Base-by-base conservation (phyloP, 2,888 invertebrate genomes). In the Deilephila porcellus region DNA sequence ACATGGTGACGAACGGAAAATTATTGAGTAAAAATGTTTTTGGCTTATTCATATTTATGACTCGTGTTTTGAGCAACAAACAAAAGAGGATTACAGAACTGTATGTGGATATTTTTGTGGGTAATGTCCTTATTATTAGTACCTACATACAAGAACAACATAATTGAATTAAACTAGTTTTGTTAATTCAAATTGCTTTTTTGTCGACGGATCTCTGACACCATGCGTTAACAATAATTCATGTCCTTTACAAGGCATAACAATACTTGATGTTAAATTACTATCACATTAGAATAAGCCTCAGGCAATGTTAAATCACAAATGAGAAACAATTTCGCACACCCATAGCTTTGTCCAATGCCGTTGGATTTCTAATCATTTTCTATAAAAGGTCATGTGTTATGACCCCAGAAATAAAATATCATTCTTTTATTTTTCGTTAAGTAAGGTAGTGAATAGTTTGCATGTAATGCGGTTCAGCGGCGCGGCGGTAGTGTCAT, bases 301-400 rank as follows among this genome's bases (percentile, higher is more conserved):
- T 77, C 72, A 71, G 80, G 83, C 85, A 74, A 77, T 81, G 78
- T 52, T 60, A 52, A 34, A 60, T 20, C 29, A 19, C 45, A 32
- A 25, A 29, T 73, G 60, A 25, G n/a, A 59, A 53, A 45, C 20
- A 70, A 60, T 52, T 17, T 60, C 37, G 17, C 52, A 53, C 8
- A 25, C 20, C 60, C 5, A 56, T n/a, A 52, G n/a, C 29, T 70
- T 29, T 73, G 37, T 20, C 29, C 37, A 52, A 45, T 29, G 60
- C 56, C 29, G 45, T 20, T 63, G 53, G 20, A 17, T 63, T 63
- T 63, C 32, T 63, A 72, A 60, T 71, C 25, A 62, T 34, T 64
- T 64, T 64, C 45, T 45, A 25, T 67, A 52, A 45, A 64, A 64
- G 52, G 14, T 67, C 67, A 45, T 52, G 37, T 20, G 17, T 34